These are phyloP conservation scores for Hemibagrus guttatus DNA, from an alignment of 2,797 vertebrate genomes.

Conservation along the genomic window DNA sequence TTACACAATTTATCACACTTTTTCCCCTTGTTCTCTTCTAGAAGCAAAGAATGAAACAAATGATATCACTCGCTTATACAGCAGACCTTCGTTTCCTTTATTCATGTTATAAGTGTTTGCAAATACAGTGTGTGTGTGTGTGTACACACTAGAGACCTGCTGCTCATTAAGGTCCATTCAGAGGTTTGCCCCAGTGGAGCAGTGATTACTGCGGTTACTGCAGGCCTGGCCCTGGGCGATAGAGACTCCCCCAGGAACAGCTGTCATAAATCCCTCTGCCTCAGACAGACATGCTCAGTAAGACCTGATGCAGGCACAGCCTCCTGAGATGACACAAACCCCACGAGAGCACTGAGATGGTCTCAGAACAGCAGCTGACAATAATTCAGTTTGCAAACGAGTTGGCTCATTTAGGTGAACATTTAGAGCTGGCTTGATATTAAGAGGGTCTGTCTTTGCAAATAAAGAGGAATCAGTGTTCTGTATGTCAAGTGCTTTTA, in stretches of 20 bases:
- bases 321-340: not conserved
- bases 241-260: conserved; percentile 67
- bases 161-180: conserved; percentile 74
- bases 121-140: not conserved
- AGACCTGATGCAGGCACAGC: conserved; percentile 56
- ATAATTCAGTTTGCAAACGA: conserved; percentile 12
- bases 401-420: not conserved
- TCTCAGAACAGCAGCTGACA: conserved; percentile 20
- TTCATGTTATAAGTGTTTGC: not conserved
- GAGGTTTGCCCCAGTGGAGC: conserved; percentile 63
- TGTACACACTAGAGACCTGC: conserved; percentile 38
- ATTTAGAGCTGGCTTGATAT: too few relatives aligned
- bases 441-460: not conserved
- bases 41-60: not conserved
- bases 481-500: not conserved
- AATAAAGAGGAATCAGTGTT: conserved; percentile 1
- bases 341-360: conserved; percentile 1
- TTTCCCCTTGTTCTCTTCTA: not conserved
- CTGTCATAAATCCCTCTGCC: not conserved
- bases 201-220: conserved; percentile 60
- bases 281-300: conserved; percentile 55
- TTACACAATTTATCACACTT: not conserved
- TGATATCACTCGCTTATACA: not conserved
- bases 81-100: not conserved
- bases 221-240: conserved; percentile 71